Base-by-base conservation (phyloP, 2,888 invertebrate species). In the Eremobia ochroleuca region DNA sequence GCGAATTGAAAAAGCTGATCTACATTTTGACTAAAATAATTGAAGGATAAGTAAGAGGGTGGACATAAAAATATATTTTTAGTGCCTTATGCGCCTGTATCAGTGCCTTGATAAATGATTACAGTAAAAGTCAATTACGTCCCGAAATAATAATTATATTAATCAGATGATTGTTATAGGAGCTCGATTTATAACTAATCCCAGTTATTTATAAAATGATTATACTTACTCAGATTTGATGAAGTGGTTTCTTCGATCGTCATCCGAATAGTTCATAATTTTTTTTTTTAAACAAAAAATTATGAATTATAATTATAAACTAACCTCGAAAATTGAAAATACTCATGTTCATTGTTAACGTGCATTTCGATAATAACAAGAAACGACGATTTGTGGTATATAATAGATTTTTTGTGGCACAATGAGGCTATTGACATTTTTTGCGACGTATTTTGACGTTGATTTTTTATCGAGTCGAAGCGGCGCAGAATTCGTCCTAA, bases 341-440 rank as follows among this genome's bases (percentile, higher is more conserved):
- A 89, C 89, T 89, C 89, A 89, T 82, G 77, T 74, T 73, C 81
- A 82, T 81, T 77, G 64, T 67, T 37, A 83, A 87, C 61, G 73
- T 89, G 89, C 89, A 87, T 88, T 89, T 89, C 85, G 88, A 88
- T 80, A 69, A 80, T 87, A 79, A 88, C 86, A 83, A 82, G 74
- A 80, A 82, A 83, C 85, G 81, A 86, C 67, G 52, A 67, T 77
- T 80, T 70, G 62, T 79, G n/a, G 37, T 55, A 25, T 40, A 62
- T 61, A 28, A 64, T 58, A 73, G 67, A 66, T 73, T 81, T 77
- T 79, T 66, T 74, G 37, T 64, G 76, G 83, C 85, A 77, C 55
- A 73, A 73, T 21, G 85, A 85, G 85, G 85, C 85, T 85, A 81
- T 80, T 55, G 34, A 55, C 62, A 52, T 13, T 49, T 84, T 72